Evolutionary conservation across 2,113 vertebrate genomes (phyloP).

Genomic region (Xenus cinereus): DNA sequence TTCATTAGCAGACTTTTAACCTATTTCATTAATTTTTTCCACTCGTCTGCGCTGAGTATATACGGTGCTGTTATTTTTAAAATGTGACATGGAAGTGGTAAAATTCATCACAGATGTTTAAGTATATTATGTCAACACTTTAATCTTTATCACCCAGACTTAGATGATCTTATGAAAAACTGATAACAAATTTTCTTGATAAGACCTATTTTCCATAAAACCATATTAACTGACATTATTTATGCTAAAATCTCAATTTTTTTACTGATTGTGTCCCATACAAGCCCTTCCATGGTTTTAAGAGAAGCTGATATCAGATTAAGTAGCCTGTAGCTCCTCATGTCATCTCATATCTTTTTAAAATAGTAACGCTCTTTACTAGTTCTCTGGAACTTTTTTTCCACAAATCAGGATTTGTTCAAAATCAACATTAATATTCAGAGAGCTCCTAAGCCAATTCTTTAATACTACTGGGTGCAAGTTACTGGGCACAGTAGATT

Average conservation of each 20-base stretch:
- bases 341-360: background rate
- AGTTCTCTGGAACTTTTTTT: background rate
- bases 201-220: background rate
- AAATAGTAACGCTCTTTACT: background rate
- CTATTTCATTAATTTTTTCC: background rate
- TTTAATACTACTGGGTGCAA: slow-evolving; percentile 19
- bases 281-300: background rate
- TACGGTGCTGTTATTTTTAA: background rate
- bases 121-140: background rate
- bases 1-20: background rate
- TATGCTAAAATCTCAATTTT: background rate
- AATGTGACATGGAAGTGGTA: background rate
- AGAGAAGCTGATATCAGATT: background rate
- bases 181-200: background rate
- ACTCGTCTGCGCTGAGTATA: background rate
- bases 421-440: slow-evolving; percentile 53
- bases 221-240: background rate
- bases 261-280: background rate
- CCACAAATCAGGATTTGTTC: background rate
- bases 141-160: background rate
- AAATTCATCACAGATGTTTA: background rate
- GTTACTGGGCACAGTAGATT: slow-evolving; percentile 12
- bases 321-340: background rate
- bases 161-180: background rate
- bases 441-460: slow-evolving; percentile 30